Conservation (phyloP, 2,113 vertebrate genomes). For the Blennius ocellaris region DNA sequence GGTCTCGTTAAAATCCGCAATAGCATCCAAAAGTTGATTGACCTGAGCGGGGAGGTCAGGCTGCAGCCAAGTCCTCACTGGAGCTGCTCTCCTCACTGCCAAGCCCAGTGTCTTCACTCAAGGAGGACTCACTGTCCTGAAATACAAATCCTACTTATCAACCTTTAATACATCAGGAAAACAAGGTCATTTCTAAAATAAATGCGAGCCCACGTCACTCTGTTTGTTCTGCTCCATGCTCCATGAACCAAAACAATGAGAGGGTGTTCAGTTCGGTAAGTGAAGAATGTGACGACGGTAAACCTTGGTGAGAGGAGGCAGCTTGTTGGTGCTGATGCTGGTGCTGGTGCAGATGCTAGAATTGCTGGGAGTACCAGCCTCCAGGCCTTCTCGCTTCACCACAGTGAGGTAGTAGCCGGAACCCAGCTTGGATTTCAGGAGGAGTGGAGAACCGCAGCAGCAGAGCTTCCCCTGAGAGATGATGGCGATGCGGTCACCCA, state of each 20-base stretch:
- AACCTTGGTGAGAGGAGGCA: slow-evolving; percentile 36
- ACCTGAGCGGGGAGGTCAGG: too few species aligned
- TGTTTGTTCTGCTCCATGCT: neutral
- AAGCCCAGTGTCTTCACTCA: slow-evolving; percentile 76
- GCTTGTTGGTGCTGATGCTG: slow-evolving; percentile 53
- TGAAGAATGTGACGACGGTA: neutral
- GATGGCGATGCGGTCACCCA: slow-evolving; percentile 91
- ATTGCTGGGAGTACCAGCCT: slow-evolving; percentile 56
- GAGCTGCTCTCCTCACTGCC: slow-evolving; percentile 71
- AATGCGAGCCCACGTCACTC: too few species aligned
- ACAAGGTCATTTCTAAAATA: too few species aligned
- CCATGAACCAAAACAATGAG: neutral
- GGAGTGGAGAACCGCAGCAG: slow-evolving; percentile 91
- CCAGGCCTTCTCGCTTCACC: slow-evolving; percentile 81
- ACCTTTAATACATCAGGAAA: too few species aligned
- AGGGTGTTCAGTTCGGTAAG: neutral
- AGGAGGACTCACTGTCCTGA: slow-evolving; percentile 82
- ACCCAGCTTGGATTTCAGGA: slow-evolving; percentile 88
- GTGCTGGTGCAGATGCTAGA: slow-evolving; percentile 37
- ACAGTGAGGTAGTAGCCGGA: slow-evolving; percentile 91
- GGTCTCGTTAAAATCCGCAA: neutral
- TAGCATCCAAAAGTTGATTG: neutral
- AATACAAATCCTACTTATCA: slow-evolving; percentile 36
- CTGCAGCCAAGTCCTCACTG: slow-evolving; percentile 76
- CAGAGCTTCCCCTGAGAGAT: slow-evolving; percentile 87